Evolutionary conservation across 2,113 vertebrate genomes (phyloP).

Genomic region (Oreochromis aureus): DNA sequence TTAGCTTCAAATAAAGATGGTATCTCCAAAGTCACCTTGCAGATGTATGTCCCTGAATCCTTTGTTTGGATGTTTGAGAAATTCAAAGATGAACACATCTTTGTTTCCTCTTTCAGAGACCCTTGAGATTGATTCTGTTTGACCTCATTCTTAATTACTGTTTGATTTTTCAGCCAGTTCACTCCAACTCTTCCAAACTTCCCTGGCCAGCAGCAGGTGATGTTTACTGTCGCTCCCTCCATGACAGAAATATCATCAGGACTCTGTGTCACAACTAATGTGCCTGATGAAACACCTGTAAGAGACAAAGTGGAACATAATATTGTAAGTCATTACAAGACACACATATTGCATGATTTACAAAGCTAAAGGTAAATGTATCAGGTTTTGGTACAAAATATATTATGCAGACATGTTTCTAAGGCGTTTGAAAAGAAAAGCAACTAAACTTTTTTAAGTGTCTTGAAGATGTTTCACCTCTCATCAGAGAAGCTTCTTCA

Average conservation of each 20-base stretch:
- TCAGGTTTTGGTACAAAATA: accelerated
- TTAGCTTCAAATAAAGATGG: accelerated
- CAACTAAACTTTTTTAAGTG: accelerated
- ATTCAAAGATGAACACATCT: background rate
- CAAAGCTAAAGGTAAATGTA: background rate
- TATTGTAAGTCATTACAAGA: accelerated
- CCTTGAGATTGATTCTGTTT: too few relatives aligned
- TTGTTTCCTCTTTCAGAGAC: too few relatives aligned
- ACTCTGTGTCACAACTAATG: background rate
- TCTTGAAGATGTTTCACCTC: too few relatives aligned
- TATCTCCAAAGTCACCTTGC: background rate
- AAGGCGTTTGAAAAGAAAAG: accelerated
- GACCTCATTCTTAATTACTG: too few relatives aligned
- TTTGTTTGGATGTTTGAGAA: background rate
- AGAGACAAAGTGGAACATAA: accelerated
- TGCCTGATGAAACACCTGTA: constrained; percentile 2
- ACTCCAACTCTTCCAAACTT: too few relatives aligned
- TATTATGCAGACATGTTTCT: accelerated
- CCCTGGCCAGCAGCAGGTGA: constrained; percentile 47
- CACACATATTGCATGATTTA: accelerated
- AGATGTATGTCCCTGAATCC: constrained; percentile 1
- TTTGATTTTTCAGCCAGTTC: background rate
- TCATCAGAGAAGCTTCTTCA: too few relatives aligned
- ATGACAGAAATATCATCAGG: background rate
- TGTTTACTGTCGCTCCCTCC: accelerated